phyloP scores from a whole-genome alignment of 2,888 invertebrate genomes.

The Tortricodes alternella region DNA sequence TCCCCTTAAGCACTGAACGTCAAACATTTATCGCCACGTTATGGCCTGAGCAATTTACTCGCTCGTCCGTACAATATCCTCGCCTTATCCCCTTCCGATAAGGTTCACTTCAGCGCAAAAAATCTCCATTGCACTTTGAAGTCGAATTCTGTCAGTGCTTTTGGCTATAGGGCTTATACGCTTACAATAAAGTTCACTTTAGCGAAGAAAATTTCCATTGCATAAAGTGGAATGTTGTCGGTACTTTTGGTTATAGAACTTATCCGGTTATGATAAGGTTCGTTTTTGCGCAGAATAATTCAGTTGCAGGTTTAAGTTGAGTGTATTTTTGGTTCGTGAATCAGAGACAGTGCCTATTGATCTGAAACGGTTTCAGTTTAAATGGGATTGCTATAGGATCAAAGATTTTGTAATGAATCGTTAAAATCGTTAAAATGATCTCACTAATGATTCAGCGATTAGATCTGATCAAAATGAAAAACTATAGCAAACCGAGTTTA shows the following conservation, averaged over 20 bases:
- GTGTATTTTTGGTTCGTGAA: conserved; percentile 34
- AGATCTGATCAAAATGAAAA: no score
- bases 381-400: no score
- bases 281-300: no score
- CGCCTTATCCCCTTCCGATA: background rate
- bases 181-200: background rate
- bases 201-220: conserved; percentile 26
- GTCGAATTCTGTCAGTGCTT: conserved; percentile 34
- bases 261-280: conserved; percentile 35
- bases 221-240: no score
- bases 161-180: no score
- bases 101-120: background rate
- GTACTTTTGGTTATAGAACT: no score
- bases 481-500: no score
- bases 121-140: conserved; percentile 15
- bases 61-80: conserved; percentile 1
- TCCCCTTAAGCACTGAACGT: conserved; percentile 31
- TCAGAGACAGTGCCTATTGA: conserved; percentile 32
- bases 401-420: no score
- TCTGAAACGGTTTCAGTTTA: no score
- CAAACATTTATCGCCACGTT: conserved; percentile 50
- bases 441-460: no score
- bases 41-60: conserved; percentile 51
- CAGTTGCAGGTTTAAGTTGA: no score
- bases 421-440: no score